phyloP scores from a whole-genome alignment of 2,797 vertebrate species.

The Cryptoprocta ferox region DNA sequence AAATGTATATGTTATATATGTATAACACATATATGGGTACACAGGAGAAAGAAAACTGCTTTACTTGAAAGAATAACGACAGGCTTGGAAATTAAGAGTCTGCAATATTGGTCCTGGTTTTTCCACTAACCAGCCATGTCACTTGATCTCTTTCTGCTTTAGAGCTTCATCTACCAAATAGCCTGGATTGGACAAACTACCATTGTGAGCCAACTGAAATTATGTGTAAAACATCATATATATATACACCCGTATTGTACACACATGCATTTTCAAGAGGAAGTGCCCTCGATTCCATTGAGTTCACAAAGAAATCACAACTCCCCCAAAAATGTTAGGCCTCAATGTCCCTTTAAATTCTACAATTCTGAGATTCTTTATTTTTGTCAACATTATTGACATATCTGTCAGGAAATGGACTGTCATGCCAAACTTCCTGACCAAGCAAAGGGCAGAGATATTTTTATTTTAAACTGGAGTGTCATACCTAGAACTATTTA shows the following conservation, averaged over 20 bases:
- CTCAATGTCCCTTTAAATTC: not conserved
- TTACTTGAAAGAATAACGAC: not conserved
- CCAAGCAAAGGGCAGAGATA: slow-evolving; percentile 28
- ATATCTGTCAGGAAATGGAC: slow-evolving; percentile 29
- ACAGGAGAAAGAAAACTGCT: not conserved
- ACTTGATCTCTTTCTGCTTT: not conserved
- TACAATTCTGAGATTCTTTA: slow-evolving; percentile 48
- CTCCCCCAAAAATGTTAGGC: not conserved
- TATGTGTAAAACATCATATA: not conserved
- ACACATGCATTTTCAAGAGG: not conserved
- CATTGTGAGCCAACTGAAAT: not conserved
- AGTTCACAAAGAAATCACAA: not conserved
- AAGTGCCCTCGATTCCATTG: not conserved
- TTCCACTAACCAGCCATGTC: not conserved
- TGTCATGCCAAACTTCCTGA: slow-evolving; percentile 8
- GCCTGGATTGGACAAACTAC: not conserved
- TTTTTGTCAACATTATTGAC: slow-evolving; percentile 39
- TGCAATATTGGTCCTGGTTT: not conserved
- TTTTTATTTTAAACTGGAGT: not conserved
- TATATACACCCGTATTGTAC: not conserved
- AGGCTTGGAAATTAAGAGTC: not conserved
- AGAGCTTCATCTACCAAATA: not conserved
- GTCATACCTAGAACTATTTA: not conserved
- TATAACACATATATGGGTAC: not conserved
- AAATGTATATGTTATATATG: no score